Conservation (phyloP, 2,113 vertebrate species). For the Macquaria australasica region DNA sequence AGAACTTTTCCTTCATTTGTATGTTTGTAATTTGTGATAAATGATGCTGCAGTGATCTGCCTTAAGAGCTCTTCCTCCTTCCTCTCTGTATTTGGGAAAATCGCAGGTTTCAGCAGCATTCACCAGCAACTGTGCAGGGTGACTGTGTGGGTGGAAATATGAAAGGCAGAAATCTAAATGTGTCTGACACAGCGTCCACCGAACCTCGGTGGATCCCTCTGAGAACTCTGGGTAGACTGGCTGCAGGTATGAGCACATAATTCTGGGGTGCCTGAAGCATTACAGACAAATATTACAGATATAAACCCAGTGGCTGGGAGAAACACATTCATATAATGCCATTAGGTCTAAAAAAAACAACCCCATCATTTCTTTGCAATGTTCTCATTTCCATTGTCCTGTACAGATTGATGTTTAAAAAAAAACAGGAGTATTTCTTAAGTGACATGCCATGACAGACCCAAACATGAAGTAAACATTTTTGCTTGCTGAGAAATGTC, state of each 20-base stretch:
- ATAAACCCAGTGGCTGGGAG: constrained; percentile 50
- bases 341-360: constrained; percentile 39
- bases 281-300: constrained; percentile 55
- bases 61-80: constrained; percentile 50
- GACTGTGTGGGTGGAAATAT: constrained; percentile 83
- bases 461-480: not conserved
- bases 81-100: constrained; percentile 73
- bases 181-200: constrained; percentile 81
- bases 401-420: constrained; percentile 6
- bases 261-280: constrained; percentile 58
- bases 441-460: constrained; percentile 2
- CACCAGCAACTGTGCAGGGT: constrained; percentile 77
- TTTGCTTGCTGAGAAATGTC: constrained; percentile 1
- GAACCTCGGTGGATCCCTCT: constrained; percentile 71
- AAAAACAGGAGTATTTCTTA: constrained; percentile 7
- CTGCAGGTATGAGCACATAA: constrained; percentile 70
- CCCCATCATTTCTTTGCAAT: constrained; percentile 21
- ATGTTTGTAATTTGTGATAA: constrained; percentile 40
- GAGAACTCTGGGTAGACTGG: constrained; percentile 73
- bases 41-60: constrained; percentile 62
- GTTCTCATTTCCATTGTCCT: constrained; percentile 39
- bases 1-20: constrained; percentile 32
- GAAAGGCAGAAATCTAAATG: constrained; percentile 86
- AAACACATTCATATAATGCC: constrained; percentile 48
- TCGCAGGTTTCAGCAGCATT: constrained; percentile 80